Percentiles rank a stretch among this genome's conserved stretches.
phyloP scores from a whole-genome alignment of 1,140 invertebrate genomes.

The Drosophila baimaii region DNA sequence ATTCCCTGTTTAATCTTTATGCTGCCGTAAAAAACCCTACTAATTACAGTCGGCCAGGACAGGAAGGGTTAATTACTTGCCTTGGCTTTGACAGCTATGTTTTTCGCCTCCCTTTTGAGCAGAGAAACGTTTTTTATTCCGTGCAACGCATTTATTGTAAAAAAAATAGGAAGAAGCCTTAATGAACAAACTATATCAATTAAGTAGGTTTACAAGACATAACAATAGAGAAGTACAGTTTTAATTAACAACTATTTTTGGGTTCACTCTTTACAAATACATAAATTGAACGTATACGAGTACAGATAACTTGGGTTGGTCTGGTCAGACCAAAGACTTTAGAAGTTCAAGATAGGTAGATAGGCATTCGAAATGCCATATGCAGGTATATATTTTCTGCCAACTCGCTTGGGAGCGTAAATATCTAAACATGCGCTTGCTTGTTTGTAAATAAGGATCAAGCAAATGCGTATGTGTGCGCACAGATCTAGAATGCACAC shows the following conservation, averaged over 20 bases:
- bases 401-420: no score
- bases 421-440: no score
- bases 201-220: conserved; percentile 51
- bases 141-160: conserved; percentile 68
- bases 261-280: conserved; percentile 52
- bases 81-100: conserved; percentile 36
- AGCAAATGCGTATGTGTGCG: no score
- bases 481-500: no score
- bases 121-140: conserved; percentile 28
- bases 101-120: conserved; percentile 15
- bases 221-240: conserved; percentile 43
- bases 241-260: conserved; percentile 72
- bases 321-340: no score
- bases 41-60: conserved; percentile 26
- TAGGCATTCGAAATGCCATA: no score
- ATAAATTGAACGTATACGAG: conserved; percentile 48
- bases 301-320: conserved; percentile 28
- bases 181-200: conserved; percentile 40
- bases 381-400: no score
- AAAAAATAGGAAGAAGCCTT: conserved; percentile 42
- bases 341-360: no score
- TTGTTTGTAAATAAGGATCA: no score
- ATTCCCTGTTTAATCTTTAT: conserved; percentile 9
- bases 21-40: conserved; percentile 13
- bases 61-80: conserved; percentile 32